Conservation (phyloP, 1,140 invertebrate genomes). For the Brachionus asplanchnoidis region DNA sequence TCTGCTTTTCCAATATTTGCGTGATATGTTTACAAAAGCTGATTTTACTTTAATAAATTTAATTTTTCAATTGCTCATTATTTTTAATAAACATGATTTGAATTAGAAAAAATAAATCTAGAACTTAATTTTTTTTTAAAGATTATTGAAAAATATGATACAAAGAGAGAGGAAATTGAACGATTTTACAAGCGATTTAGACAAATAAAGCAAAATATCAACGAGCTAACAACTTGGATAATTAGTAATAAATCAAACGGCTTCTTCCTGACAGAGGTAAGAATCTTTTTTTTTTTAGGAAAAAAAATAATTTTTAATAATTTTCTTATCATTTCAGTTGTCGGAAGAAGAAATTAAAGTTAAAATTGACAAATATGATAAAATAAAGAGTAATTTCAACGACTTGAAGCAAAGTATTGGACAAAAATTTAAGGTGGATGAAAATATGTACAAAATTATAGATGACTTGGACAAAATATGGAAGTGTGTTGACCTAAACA, state of each 20-base stretch:
- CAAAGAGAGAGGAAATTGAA: background rate
- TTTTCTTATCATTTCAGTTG: background rate
- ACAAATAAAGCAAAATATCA: background rate
- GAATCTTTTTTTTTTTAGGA: background rate
- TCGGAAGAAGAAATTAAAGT: background rate
- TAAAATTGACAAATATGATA: conserved; percentile 17
- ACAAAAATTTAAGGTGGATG: background rate
- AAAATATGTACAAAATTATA: background rate
- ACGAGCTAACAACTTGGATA: background rate
- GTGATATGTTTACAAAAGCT: too few relatives aligned
- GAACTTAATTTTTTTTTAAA: background rate
- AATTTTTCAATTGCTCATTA: background rate
- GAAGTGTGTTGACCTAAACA: background rate
- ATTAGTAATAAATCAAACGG: background rate
- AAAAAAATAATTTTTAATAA: background rate
- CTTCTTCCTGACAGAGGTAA: background rate
- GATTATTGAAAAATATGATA: conserved; percentile 16
- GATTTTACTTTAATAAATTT: too few relatives aligned
- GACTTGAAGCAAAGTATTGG: background rate
- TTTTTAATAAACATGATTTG: background rate
- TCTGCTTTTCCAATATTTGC: too few relatives aligned
- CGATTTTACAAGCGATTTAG: conserved; percentile 4
- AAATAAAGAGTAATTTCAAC: background rate
- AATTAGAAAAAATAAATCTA: background rate
- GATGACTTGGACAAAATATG: background rate